Evolutionary conservation across 2,888 invertebrate genomes (phyloP).

Genomic region (Melanargia galathea): DNA sequence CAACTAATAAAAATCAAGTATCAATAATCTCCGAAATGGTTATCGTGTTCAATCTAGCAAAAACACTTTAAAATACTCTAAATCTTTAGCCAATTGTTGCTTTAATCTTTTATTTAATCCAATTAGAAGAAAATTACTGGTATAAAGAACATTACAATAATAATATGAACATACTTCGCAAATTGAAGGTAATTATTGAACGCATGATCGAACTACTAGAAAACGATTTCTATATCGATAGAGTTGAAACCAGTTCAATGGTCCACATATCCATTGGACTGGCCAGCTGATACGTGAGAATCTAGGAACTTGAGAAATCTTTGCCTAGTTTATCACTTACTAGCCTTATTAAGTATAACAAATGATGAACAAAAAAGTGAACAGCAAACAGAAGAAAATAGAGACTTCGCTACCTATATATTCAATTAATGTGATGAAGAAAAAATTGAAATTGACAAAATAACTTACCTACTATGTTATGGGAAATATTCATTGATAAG

Average conservation of each 20-base stretch:
- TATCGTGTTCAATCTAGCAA: constrained; percentile 1
- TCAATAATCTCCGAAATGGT: background rate
- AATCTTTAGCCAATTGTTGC: constrained; percentile 1
- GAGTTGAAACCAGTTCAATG: constrained; percentile 78
- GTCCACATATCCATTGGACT: constrained; percentile 76
- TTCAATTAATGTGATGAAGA: background rate
- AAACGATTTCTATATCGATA: constrained; percentile 77
- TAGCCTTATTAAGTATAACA: constrained; percentile 28
- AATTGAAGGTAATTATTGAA: constrained; percentile 60
- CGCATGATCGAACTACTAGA: constrained; percentile 77
- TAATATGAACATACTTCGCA: constrained; percentile 34
- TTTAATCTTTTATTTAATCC: background rate
- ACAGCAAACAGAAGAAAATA: background rate
- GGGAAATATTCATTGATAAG: too few species aligned
- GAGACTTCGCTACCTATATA: too few species aligned
- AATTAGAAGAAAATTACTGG: constrained; percentile 5
- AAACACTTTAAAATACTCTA: constrained; percentile 8
- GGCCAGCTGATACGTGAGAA: constrained; percentile 74
- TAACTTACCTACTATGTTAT: background rate
- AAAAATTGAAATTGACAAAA: background rate
- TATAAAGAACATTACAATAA: constrained; percentile 10
- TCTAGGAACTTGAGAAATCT: constrained; percentile 71
- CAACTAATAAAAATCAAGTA: background rate
- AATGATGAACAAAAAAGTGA: constrained; percentile 10
- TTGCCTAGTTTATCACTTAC: constrained; percentile 44